Conservation (phyloP, 1,140 invertebrate species). For the Drosophila rufa region DNA sequence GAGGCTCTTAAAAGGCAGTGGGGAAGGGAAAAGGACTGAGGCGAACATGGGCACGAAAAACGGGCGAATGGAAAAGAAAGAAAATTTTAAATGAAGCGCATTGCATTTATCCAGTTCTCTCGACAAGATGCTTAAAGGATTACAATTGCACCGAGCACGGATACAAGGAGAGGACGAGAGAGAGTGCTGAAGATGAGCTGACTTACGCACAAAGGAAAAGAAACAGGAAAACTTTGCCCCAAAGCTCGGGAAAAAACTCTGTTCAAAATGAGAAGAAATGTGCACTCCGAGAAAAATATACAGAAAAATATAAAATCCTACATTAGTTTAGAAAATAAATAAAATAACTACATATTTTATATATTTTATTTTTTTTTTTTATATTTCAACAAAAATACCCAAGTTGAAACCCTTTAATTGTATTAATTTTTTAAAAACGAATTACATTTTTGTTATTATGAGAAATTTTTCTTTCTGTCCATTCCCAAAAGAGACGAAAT, state of each 20-base stretch:
- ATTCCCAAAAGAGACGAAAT: background rate
- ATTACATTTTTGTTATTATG: too few relatives aligned
- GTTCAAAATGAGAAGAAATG: conserved; percentile 5
- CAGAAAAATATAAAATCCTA: too few relatives aligned
- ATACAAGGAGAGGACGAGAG: background rate
- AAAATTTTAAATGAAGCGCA: conserved; percentile 76
- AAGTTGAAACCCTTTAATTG: too few relatives aligned
- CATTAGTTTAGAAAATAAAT: too few relatives aligned
- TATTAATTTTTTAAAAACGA: too few relatives aligned
- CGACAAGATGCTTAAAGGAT: conserved; percentile 74
- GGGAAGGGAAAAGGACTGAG: conserved; percentile 4
- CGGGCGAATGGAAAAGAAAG: conserved; percentile 46
- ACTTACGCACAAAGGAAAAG: conserved; percentile 43
- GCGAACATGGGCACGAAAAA: conserved; percentile 23
- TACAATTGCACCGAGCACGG: conserved; percentile 63
- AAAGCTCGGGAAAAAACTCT: conserved; percentile 9
- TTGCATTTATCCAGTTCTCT: conserved; percentile 63
- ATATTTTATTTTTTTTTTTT: too few relatives aligned
- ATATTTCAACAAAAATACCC: too few relatives aligned
- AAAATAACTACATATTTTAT: too few relatives aligned
- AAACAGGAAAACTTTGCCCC: conserved; percentile 37
- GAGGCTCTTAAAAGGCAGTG: conserved; percentile 52
- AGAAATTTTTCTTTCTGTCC: too few relatives aligned
- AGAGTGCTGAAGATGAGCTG: conserved; percentile 35
- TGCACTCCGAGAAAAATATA: background rate